A percentile compares a stretch with the other conserved stretches of the same genome.
phyloP scores from a whole-genome alignment of 2,797 vertebrate genomes.

The Xenentodon cancila region DNA sequence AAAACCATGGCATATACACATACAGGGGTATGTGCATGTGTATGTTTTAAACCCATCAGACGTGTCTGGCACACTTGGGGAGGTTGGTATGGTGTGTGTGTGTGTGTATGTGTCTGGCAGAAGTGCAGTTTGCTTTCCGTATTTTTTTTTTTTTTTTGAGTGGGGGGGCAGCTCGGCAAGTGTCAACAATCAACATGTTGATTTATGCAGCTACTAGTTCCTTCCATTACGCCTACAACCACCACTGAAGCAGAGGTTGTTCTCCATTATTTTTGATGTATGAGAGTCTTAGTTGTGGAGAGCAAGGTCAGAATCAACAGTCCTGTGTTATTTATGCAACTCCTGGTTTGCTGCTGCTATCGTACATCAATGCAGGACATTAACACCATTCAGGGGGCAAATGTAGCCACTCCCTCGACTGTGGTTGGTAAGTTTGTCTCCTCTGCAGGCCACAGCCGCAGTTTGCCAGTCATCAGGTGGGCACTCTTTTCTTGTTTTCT shows the following conservation, averaged over 20 bases:
- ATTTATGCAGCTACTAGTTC: slow-evolving; percentile 79
- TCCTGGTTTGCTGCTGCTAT: slow-evolving; percentile 54
- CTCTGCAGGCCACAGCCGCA: slow-evolving; percentile 19
- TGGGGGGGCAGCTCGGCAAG: slow-evolving; percentile 51
- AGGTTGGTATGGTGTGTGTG: slow-evolving; percentile 18
- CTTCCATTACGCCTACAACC: slow-evolving; percentile 77
- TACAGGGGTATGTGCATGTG: slow-evolving; percentile 23
- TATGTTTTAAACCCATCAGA: slow-evolving; percentile 49
- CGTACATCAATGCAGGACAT: slow-evolving; percentile 65
- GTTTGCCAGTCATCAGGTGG: slow-evolving; percentile 5
- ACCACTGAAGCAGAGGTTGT: slow-evolving; percentile 72
- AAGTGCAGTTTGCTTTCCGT: slow-evolving; percentile 60
- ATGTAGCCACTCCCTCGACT: slow-evolving; percentile 28
- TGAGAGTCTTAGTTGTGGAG: slow-evolving; percentile 56
- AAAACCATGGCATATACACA: slow-evolving; percentile 43
- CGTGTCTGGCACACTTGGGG: slow-evolving; percentile 48
- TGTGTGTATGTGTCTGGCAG: slow-evolving; percentile 55
- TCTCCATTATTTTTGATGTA: slow-evolving; percentile 75
- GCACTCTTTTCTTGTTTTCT: slow-evolving; percentile 6
- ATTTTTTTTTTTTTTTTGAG: too few species aligned
- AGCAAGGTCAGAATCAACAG: slow-evolving; percentile 72
- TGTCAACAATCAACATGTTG: slow-evolving; percentile 80
- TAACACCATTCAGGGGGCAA: slow-evolving; percentile 42
- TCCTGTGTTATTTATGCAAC: slow-evolving; percentile 67
- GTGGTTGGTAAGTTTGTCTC: slow-evolving; percentile 40